Percentiles rank a stretch among this genome's conserved stretches.
phyloP scores from a whole-genome alignment of 2,113 vertebrate species.

The Nyctereutes procyonoides region DNA sequence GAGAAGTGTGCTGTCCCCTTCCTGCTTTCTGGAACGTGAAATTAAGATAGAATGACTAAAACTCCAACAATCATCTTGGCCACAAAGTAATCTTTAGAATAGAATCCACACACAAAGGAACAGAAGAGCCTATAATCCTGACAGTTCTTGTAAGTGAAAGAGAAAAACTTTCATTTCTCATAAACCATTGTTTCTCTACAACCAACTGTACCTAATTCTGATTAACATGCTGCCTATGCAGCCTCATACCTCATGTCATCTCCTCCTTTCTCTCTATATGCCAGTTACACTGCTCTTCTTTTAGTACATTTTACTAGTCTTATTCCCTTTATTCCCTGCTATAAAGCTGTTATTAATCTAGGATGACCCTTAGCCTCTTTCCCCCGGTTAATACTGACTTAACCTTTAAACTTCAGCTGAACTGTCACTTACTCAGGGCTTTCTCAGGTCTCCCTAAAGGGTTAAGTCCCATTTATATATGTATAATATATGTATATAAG shows the following conservation, averaged over 20 bases:
- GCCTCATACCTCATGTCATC: background rate
- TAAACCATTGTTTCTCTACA: background rate
- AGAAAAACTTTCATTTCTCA: background rate
- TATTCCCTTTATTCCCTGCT: background rate
- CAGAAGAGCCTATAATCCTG: background rate
- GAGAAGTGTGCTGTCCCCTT: background rate
- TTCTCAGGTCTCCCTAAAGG: background rate
- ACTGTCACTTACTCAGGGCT: background rate
- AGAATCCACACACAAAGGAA: background rate
- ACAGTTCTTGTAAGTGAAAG: background rate
- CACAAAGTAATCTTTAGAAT: background rate
- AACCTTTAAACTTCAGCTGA: slow-evolving; percentile 34
- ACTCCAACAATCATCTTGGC: background rate
- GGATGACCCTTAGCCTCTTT: background rate
- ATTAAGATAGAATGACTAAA: background rate
- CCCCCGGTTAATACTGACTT: slow-evolving; percentile 20
- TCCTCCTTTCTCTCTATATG: background rate
- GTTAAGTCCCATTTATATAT: background rate
- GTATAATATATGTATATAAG: background rate
- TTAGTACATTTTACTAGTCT: background rate
- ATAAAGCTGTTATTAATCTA: background rate
- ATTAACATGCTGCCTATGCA: background rate
- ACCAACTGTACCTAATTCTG: background rate
- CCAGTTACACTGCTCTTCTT: background rate
- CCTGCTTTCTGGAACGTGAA: background rate